phyloP scores from a whole-genome alignment of 2,797 vertebrate species.

The Phylloscopus collybita region DNA sequence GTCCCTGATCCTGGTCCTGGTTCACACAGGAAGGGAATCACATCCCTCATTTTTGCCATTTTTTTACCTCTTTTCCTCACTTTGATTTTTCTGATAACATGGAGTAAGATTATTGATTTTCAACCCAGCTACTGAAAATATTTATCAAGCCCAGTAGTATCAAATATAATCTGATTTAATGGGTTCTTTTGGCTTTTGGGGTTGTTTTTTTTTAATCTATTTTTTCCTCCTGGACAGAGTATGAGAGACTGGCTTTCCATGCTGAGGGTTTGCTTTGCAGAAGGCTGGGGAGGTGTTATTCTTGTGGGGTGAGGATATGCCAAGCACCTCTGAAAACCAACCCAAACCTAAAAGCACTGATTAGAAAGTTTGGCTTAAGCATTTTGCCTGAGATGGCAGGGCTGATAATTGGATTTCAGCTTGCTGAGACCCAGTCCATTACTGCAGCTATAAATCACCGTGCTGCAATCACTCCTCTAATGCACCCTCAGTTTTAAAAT shows the following conservation, averaged over 20 bases:
- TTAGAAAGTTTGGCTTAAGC: constrained; percentile 26
- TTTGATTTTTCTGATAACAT: background rate
- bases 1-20: background rate
- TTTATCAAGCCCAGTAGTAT: background rate
- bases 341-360: background rate
- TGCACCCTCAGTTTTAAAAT: background rate
- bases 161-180: background rate
- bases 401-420: constrained; percentile 44
- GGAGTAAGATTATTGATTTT: background rate
- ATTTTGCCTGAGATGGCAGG: constrained; percentile 4
- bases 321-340: background rate
- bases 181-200: background rate
- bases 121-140: background rate
- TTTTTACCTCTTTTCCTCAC: background rate
- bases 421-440: constrained; percentile 19
- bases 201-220: fast-evolving
- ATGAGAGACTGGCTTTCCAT: background rate
- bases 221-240: no score
- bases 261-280: background rate
- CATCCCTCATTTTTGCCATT: background rate
- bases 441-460: constrained; percentile 30
- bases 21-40: background rate
- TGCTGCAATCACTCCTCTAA: background rate
- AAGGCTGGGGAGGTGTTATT: background rate
- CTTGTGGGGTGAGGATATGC: background rate